Base-by-base conservation (phyloP, 2,797 vertebrate genomes). In the Pitangus sulphuratus region DNA sequence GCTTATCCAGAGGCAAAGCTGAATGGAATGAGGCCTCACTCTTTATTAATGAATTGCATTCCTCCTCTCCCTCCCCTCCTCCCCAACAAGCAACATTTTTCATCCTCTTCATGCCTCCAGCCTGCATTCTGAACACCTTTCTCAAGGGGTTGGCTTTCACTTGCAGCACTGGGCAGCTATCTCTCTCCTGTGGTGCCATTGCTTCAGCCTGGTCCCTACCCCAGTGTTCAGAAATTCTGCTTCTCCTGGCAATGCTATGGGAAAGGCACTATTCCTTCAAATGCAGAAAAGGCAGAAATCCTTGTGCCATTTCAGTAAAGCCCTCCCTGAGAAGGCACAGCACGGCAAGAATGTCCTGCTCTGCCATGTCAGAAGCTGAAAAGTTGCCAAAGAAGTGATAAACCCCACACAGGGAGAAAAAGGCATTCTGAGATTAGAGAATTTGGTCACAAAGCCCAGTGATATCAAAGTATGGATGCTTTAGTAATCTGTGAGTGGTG, bases 1-100 rank as follows among this genome's bases (percentile, higher is more conserved):
- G 89, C 89, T 93, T 91, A 78, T 88, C 94, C 82, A 86, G 93
- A 92, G 89, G 85, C 82, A 93, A 95, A 93, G 61, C 53, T 17
- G 1, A 57, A 39, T 33, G 21, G 84, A 90, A 87, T 1, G 7
- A 83, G 44, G 44, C 24, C 40, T 70, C 39, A 71, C 45, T 76
- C 22, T 87, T 65, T 87, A 83, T 65, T 61, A 79, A 80, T 30
- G 74, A 82, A 87, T 33, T 69, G 10, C 25, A 51, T 91, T 91
- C 68, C 37, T 89, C 25, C 22, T 40, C n/a, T 80, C 39, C 74
- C 21, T 39, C 35, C 8, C 6, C 18, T 51, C 19, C 48, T 84
- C 39, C 51, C n/a, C 51, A 57, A 12, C 26, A 64, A 48, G 26
- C 0, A 0, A 48, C 19, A 24, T 56, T 91, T 95, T 91, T 71